These are phyloP conservation scores for Sparus aurata DNA, from an alignment of 2,797 vertebrate genomes.

Conservation along the genomic window DNA sequence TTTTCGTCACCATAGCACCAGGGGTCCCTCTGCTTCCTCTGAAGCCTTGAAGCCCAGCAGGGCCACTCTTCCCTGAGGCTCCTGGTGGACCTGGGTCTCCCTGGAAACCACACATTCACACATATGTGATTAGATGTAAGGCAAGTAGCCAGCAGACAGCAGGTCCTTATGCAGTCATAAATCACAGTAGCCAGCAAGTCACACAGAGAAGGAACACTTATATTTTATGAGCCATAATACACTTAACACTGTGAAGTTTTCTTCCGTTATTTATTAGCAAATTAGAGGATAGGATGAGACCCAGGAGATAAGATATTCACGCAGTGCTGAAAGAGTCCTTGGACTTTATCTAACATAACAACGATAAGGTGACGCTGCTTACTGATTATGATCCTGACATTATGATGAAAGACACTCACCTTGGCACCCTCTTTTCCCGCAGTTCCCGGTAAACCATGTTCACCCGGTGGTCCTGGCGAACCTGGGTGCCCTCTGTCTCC, in stretches of 20 bases:
- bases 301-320: conserved; percentile 63
- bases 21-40: conserved; percentile 88
- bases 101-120: conserved; percentile 80
- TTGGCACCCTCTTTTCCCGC: conserved; percentile 93
- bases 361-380: conserved; percentile 52
- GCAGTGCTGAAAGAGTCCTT: conserved; percentile 54
- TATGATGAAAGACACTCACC: conserved; percentile 81
- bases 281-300: conserved; percentile 69
- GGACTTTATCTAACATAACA: conserved; percentile 58
- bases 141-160: conserved; percentile 62
- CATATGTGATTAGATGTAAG: conserved; percentile 58
- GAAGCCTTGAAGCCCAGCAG: conserved; percentile 89
- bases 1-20: conserved; percentile 86
- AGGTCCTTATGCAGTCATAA: conserved; percentile 68
- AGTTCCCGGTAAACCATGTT: conserved; percentile 92
- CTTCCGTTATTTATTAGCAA: conserved; percentile 74
- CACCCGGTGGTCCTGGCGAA: conserved; percentile 92
- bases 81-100: conserved; percentile 92
- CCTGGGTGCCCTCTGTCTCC: conserved; percentile 95
- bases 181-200: conserved; percentile 70
- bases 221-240: conserved; percentile 74
- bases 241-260: conserved; percentile 51
- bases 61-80: conserved; percentile 89
- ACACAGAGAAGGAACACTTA: conserved; percentile 65
- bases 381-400: conserved; percentile 57